Base-by-base conservation (phyloP, 2,113 vertebrate genomes). In the Stigmatopora nigra region DNA sequence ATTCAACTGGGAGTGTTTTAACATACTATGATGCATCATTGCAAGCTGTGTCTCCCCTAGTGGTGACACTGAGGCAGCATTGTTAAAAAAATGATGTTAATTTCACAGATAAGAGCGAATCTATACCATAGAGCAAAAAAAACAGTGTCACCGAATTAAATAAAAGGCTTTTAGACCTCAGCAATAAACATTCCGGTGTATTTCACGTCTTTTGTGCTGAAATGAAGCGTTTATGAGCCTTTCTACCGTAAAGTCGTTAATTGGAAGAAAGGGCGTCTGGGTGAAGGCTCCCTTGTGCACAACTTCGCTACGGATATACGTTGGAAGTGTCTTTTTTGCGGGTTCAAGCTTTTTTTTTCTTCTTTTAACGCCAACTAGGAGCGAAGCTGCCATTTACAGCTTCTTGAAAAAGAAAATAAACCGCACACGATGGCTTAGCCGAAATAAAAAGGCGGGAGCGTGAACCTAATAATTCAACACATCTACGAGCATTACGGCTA, bases 101-200 rank as follows among this genome's bases (percentile, higher is more conserved):
- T 84, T 88, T 85, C 80, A 85, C 73, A 90, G 85, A 87, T 88
- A 88, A 87, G 82, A 81, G 74, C 70, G 73, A 80, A 85, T 86
- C 70, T 81, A 72, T 78, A 83, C 88, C 77, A 72, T 84, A 70
- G 56, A 81, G 67, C 77, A 75, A 83, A n/a, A 41, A 38, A 35
- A 16, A 44, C 64, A 70, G 68, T 2, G 13, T 38, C 76, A 73
- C 45, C 67, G 75, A 59, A 8, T 65, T 36, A 75, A 78, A 77
- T 70, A 69, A 82, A 83, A 71, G 66, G 78, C 75, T 84, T 81
- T 86, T 77, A 78, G 68, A 69, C 72, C 67, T 73, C 71, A 75
- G 64, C 78, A 78, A 75, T 83, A 82, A 87, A 86, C 78, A 79
- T 65, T 63, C 72, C 41, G 63, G 65, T 77, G 70, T 68, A 68